Conservation (phyloP, 2,113 vertebrate genomes). For the Solea solea region DNA sequence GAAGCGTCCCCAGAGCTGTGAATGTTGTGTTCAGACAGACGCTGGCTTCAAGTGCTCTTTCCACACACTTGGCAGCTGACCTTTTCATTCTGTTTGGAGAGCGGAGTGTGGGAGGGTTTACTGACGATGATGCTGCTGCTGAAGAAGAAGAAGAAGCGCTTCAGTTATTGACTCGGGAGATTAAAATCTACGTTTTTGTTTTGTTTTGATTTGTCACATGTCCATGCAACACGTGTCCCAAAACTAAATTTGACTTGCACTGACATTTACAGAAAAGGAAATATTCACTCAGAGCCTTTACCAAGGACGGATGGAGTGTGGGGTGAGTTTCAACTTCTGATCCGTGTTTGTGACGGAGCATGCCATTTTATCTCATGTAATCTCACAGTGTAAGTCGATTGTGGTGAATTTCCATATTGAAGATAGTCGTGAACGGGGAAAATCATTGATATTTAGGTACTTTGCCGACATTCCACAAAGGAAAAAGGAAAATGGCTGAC, state of each 20-base stretch:
- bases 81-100: conserved; percentile 62
- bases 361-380: too few species aligned
- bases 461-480: too few species aligned
- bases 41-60: conserved; percentile 59
- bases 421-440: too few species aligned
- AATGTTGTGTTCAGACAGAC: conserved; percentile 45
- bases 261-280: conserved; percentile 21
- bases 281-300: neutral
- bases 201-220: conserved; percentile 2
- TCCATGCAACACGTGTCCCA: neutral
- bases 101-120: conserved; percentile 22
- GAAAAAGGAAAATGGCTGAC: too few species aligned
- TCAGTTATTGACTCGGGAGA: neutral
- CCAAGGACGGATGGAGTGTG: conserved; percentile 8
- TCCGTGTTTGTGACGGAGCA: conserved; percentile 21
- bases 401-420: too few species aligned
- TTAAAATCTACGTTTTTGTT: too few species aligned
- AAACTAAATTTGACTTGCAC: neutral
- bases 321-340: conserved; percentile 10
- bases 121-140: conserved; percentile 28
- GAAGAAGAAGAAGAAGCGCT: too few species aligned
- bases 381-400: too few species aligned
- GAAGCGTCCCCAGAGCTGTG: conserved; percentile 33
- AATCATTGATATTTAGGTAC: too few species aligned
- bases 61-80: conserved; percentile 62